Evolutionary conservation across 2,113 vertebrate genomes (phyloP).

Genomic region (Eonycteris spelaea): DNA sequence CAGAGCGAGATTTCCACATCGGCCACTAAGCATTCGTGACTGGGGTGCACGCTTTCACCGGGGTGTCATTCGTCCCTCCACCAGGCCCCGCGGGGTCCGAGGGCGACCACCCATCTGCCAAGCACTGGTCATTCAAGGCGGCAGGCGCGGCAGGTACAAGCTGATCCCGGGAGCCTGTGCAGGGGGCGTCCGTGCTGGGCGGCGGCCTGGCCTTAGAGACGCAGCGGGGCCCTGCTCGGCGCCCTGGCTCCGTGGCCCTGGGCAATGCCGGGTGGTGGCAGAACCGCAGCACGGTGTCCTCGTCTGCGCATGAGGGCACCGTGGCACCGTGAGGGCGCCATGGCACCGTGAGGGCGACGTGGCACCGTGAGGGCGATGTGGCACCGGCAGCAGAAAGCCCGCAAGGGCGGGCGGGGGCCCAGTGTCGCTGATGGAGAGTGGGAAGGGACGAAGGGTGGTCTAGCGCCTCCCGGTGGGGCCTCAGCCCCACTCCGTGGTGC

Average conservation of each 20-base stretch:
- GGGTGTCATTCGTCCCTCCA: no score
- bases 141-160: not conserved
- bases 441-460: no score
- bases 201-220: rapidly evolving
- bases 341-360: no score
- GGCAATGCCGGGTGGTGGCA: rapidly evolving
- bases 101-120: constrained; percentile 19
- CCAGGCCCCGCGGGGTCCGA: constrained; percentile 21
- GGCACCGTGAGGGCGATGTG: no score
- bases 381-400: rapidly evolving
- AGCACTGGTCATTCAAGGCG: constrained; percentile 4
- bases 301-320: rapidly evolving
- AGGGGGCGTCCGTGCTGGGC: rapidly evolving
- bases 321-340: no score
- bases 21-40: no score
- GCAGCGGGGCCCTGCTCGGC: not conserved
- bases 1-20: not conserved
- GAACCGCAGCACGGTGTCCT: rapidly evolving
- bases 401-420: rapidly evolving
- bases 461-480: not conserved
- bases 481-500: rapidly evolving
- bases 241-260: rapidly evolving
- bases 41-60: no score
- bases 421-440: rapidly evolving
- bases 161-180: not conserved